phyloP scores from a whole-genome alignment of 2,888 invertebrate species.

The Aquatica leii region DNA sequence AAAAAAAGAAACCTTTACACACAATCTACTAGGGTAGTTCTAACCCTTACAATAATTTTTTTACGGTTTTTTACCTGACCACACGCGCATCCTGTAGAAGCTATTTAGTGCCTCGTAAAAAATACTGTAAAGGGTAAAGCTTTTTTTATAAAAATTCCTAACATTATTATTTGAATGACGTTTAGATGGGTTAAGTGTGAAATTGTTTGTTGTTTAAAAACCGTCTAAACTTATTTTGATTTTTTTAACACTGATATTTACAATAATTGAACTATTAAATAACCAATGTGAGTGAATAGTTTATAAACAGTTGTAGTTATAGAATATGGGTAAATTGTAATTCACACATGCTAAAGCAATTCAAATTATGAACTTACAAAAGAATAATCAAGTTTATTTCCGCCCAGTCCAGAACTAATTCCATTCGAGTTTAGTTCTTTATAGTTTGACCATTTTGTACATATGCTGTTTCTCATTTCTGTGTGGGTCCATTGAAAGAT shows the following conservation, averaged over 20 bases:
- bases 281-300: too few relatives aligned
- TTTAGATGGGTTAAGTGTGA: neutral
- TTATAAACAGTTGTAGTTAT: neutral
- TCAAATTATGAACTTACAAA: conserved; percentile 29
- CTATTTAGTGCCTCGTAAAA: conserved; percentile 39
- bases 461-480: conserved; percentile 41
- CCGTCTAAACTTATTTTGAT: neutral
- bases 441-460: conserved; percentile 37
- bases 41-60: conserved; percentile 54
- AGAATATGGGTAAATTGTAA: neutral
- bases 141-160: neutral
- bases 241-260: neutral
- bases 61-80: conserved; percentile 52
- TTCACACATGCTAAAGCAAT: conserved; percentile 10
- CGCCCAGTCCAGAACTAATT: conserved; percentile 29
- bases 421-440: conserved; percentile 28
- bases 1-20: conserved; percentile 49
- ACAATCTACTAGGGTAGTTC: conserved; percentile 42
- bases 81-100: conserved; percentile 42
- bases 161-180: conserved; percentile 1
- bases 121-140: conserved; percentile 51
- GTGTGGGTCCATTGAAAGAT: conserved; percentile 39
- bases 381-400: conserved; percentile 36
- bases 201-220: conserved; percentile 5
- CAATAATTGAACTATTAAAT: too few relatives aligned